Base-by-base conservation (phyloP, 1,140 invertebrate species). In the Halyomorpha halys region DNA sequence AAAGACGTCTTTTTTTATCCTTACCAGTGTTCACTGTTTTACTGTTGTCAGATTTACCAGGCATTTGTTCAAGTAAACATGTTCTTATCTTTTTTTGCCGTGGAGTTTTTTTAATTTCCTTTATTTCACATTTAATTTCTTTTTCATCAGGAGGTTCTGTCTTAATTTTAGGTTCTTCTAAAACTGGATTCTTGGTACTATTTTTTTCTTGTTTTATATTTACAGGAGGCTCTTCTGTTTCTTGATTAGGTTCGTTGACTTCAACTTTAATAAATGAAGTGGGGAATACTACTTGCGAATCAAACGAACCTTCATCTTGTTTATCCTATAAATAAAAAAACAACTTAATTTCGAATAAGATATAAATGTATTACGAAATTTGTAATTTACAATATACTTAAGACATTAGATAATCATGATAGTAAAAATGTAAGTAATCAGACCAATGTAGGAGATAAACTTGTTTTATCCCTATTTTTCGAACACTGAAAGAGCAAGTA, bases 251-350 rank as follows among this genome's bases (percentile, higher is more conserved):
- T 68, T 64, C 63, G 16, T 62, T 65, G 16, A 49, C 25, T 63
- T 68, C 62, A 25, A 51, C 87, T 74, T 89, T 89, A 70, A 90
- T 39, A 16, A 15, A 34, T 18, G 30, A 13, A 44, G n/a, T 30
- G 3, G 25, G 27, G 6, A 23, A 11, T 25, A 25, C 9, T 11
- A 56, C 23, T 23, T 19, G 19, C 9, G 53, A 25, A 25, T 23
- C 53, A 56, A 4, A 6, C 3, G 53, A 56, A 25, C 3, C 47
- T 49, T 56, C 53, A 2, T 25, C 53, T 23, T 16, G 19, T 25
- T 56, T 56, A 23, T 56, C 53, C 53, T 56, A 39, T 39, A 39
- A 39, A 39, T 13, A 39, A 39, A 11, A 8, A 39, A 6, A 39
- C 34, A 39, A 11, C 6, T 39, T 11, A 39, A 39, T 39, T 39